phyloP scores from a whole-genome alignment of 2,113 vertebrate species.

The Limnothrissa miodon region DNA sequence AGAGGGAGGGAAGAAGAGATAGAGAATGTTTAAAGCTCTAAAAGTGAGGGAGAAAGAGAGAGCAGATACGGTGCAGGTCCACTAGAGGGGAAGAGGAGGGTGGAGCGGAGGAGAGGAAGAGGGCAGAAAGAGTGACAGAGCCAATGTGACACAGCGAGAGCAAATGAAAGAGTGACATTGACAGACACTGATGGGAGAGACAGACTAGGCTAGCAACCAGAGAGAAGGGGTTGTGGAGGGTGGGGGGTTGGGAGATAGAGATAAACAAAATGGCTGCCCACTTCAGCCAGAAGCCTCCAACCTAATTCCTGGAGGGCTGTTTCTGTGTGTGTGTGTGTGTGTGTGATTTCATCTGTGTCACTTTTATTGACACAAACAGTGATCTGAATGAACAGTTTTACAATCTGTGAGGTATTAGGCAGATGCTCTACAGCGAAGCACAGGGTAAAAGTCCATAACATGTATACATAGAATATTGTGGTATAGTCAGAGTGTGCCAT shows the following conservation, averaged over 20 bases:
- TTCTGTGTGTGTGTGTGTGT: not conserved
- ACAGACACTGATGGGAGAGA: conserved; percentile 17
- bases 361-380: conserved; percentile 1
- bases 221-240: not conserved
- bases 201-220: conserved; percentile 31
- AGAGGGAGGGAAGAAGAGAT: not conserved
- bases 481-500: too few species aligned
- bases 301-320: not conserved
- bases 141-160: conserved; percentile 45
- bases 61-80: not conserved
- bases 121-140: conserved; percentile 3
- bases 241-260: not conserved
- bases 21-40: not conserved
- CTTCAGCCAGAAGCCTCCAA: not conserved
- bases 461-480: too few species aligned
- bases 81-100: not conserved
- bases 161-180: conserved; percentile 12
- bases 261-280: conserved; percentile 10
- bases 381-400: conserved; percentile 5
- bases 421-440: too few species aligned
- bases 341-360: not conserved
- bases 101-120: not conserved
- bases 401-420: not conserved
- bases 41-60: not conserved
- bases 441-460: too few species aligned